A percentile compares a stretch with the other conserved stretches of the same genome.
Conservation (phyloP, 2,797 vertebrate genomes). For the Gymnodraco acuticeps region DNA sequence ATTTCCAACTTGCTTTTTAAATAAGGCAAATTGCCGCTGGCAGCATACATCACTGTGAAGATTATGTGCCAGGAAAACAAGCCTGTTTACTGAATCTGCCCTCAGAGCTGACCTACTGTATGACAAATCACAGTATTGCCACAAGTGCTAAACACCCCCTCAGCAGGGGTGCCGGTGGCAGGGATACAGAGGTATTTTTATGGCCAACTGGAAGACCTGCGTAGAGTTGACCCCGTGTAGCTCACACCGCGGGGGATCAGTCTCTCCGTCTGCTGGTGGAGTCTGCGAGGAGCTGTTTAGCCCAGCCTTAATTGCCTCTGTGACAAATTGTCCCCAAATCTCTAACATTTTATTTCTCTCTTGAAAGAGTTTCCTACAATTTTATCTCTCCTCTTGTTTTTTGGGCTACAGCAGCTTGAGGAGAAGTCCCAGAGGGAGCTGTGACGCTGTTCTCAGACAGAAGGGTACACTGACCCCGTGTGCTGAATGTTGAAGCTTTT, state of each 20-base stretch:
- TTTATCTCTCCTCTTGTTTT: constrained; percentile 12
- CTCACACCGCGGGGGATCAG: constrained; percentile 57
- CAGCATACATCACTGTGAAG: constrained; percentile 32
- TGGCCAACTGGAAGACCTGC: constrained; percentile 68
- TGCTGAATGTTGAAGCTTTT: constrained; percentile 46
- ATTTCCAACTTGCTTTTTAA: constrained; percentile 38
- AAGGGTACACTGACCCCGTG: constrained; percentile 35
- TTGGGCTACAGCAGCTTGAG: constrained; percentile 40
- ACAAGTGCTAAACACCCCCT: constrained; percentile 66
- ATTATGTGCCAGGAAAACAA: constrained; percentile 51
- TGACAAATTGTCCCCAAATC: constrained; percentile 49
- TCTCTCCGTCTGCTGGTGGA: constrained; percentile 60
- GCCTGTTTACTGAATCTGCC: constrained; percentile 46
- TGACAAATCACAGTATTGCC: constrained; percentile 71
- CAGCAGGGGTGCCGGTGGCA: constrained; percentile 62
- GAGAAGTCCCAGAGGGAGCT: constrained; percentile 42
- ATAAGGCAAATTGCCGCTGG: constrained; percentile 37
- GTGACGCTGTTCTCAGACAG: constrained; percentile 40
- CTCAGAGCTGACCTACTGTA: constrained; percentile 51
- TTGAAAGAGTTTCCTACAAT: constrained; percentile 39
- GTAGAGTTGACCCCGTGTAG: constrained; percentile 65
- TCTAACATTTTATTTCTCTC: constrained; percentile 27
- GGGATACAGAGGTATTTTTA: constrained; percentile 55
- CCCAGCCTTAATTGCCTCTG: constrained; percentile 67
- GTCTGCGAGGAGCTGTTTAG: constrained; percentile 57